Percentiles rank a stretch among this genome's conserved stretches.
phyloP scores from a whole-genome alignment of 2,113 vertebrate genomes.

The Psephotus haematonotus region DNA sequence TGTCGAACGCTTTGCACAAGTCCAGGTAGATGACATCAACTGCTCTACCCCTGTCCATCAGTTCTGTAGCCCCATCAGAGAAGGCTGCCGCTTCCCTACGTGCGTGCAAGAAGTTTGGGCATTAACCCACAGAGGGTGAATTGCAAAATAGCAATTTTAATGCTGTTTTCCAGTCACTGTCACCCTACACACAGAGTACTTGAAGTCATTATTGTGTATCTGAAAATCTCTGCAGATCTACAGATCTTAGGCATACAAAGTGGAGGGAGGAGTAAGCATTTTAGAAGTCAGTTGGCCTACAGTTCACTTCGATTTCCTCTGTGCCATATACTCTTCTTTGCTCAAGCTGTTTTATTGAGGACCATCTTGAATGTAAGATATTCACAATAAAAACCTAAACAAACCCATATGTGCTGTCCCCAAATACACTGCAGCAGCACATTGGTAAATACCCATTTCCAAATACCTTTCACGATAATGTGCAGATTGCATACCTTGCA shows the following conservation, averaged over 20 bases:
- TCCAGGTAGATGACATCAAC: too few relatives aligned
- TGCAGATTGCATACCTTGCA: slow-evolving; percentile 34
- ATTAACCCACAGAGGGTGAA: neutral
- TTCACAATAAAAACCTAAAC: neutral
- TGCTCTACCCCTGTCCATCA: too few relatives aligned
- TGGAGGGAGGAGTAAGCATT: neutral
- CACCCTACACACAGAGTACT: neutral
- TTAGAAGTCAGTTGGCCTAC: neutral
- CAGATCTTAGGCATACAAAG: neutral
- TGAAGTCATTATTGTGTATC: neutral
- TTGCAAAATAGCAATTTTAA: neutral
- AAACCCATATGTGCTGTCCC: neutral
- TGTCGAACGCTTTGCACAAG: too few relatives aligned
- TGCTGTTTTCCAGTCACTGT: neutral
- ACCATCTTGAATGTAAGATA: neutral
- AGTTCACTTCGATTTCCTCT: neutral
- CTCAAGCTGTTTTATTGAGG: neutral
- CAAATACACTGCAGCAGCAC: neutral
- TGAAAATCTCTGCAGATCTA: neutral
- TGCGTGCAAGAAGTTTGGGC: neutral
- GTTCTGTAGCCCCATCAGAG: too few relatives aligned
- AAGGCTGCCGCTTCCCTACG: neutral
- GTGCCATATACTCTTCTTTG: neutral
- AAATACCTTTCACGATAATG: slow-evolving; percentile 25
- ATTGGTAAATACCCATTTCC: slow-evolving; percentile 32